Evolutionary conservation across 2,797 vertebrate genomes (phyloP).

Genomic region (Crenuchus spilurus): DNA sequence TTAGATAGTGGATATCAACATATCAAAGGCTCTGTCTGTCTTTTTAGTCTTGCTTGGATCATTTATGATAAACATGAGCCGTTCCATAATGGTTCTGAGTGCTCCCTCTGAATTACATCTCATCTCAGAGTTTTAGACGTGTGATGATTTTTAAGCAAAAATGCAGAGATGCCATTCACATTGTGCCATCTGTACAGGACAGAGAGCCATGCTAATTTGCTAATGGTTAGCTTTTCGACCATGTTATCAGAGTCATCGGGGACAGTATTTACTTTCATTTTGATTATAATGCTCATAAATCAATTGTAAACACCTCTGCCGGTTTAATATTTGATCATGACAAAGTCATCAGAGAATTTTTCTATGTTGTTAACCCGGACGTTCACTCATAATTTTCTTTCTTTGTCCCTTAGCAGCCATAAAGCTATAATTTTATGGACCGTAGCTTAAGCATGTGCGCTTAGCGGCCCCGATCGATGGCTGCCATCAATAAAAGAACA

Average conservation of each 20-base stretch:
- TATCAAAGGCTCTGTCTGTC: conserved; percentile 32
- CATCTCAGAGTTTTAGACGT: neutral
- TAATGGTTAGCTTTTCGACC: conserved; percentile 1
- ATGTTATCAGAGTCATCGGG: neutral
- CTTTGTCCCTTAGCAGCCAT: conserved; percentile 57
- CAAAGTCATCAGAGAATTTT: neutral
- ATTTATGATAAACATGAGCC: conserved; percentile 8
- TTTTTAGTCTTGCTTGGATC: neutral
- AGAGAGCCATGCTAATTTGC: neutral
- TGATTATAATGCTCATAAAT: neutral
- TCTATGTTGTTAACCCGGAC: conserved; percentile 26
- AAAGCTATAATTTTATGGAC: conserved; percentile 68
- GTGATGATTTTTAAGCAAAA: neutral
- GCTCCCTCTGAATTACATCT: neutral
- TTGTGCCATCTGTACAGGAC: neutral
- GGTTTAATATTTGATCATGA: neutral
- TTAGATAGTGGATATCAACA: conserved; percentile 29
- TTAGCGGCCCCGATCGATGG: conserved; percentile 65
- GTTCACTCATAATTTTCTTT: conserved; percentile 36
- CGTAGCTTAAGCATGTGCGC: conserved; percentile 69
- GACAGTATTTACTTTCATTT: conserved; percentile 11
- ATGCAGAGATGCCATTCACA: neutral
- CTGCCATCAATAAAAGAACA: conserved; percentile 64
- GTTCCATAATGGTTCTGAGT: neutral
- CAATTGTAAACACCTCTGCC: neutral